A percentile compares a stretch with the other conserved stretches of the same genome.
phyloP scores from a whole-genome alignment of 1,140 invertebrate genomes.

The Drosophila kanapiae region DNA sequence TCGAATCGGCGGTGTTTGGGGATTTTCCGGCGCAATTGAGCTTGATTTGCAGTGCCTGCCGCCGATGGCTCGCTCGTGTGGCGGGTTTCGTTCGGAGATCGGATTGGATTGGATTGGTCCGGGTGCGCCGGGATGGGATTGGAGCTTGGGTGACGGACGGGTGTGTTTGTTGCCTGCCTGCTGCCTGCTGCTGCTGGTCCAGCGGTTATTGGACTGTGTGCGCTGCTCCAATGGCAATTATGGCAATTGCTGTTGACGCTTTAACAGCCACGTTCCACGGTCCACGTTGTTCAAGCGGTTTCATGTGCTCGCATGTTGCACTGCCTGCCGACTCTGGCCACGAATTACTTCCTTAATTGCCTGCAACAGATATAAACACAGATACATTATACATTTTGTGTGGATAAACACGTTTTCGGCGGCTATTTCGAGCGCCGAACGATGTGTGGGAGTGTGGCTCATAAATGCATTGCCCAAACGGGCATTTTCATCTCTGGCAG shows the following conservation, averaged over 20 bases:
- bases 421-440: slow-evolving; percentile 21
- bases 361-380: slow-evolving; percentile 67
- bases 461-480: slow-evolving; percentile 59
- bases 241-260: slow-evolving; percentile 82
- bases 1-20: slow-evolving; percentile 41
- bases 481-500: slow-evolving; percentile 49
- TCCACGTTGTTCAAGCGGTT: slow-evolving; percentile 63
- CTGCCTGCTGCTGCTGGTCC: slow-evolving; percentile 27
- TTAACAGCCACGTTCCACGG: slow-evolving; percentile 69
- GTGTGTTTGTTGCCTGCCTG: slow-evolving; percentile 14
- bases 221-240: slow-evolving; percentile 78
- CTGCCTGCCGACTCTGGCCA: slow-evolving; percentile 56
- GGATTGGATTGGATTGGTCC: slow-evolving; percentile 32
- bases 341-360: slow-evolving; percentile 83
- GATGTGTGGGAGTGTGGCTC: slow-evolving; percentile 49
- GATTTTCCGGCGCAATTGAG: slow-evolving; percentile 78
- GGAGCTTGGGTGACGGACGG: slow-evolving; percentile 19
- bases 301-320: slow-evolving; percentile 77
- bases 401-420: slow-evolving; percentile 49
- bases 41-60: slow-evolving; percentile 73
- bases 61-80: slow-evolving; percentile 83
- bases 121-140: slow-evolving; percentile 30
- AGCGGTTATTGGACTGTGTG: slow-evolving; percentile 75
- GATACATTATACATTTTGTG: slow-evolving; percentile 27
- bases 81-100: slow-evolving; percentile 58